Evolutionary conservation across 2,113 vertebrate genomes (phyloP).

Genomic region (Callipepla californica): DNA sequence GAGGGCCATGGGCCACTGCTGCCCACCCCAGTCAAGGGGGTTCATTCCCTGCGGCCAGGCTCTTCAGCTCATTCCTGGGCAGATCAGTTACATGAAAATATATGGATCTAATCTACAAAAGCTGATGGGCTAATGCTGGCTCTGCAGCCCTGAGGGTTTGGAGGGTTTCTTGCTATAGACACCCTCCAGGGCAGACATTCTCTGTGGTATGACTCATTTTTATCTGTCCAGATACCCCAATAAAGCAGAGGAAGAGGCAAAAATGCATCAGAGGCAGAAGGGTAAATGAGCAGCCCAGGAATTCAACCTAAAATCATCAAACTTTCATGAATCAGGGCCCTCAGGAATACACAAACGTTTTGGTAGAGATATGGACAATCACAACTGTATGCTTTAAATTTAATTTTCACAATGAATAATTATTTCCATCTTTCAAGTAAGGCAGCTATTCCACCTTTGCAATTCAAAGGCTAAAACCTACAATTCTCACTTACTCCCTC

Average conservation of each 20-base stretch:
- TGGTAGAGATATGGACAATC: neutral
- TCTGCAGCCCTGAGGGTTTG: neutral
- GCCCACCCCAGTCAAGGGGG: neutral
- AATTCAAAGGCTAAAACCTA: conserved; percentile 46
- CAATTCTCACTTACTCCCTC: conserved; percentile 37
- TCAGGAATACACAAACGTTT: neutral
- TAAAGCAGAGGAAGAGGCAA: neutral
- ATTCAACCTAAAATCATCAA: conserved; percentile 2
- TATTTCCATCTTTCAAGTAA: conserved; percentile 43
- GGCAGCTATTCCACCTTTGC: neutral
- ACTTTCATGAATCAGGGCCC: neutral
- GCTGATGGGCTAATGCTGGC: neutral
- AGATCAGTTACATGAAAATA: neutral
- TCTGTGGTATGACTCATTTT: neutral
- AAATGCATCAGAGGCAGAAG: neutral
- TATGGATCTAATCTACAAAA: neutral
- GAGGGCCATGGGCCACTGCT: neutral
- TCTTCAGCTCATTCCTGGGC: neutral
- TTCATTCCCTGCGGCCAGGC: neutral
- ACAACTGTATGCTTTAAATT: conserved; percentile 20
- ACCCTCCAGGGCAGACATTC: neutral
- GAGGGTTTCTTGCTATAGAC: neutral
- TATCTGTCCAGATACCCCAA: neutral
- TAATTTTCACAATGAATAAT: conserved; percentile 45
- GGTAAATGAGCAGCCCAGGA: neutral